Evolutionary conservation across 2,797 vertebrate genomes (phyloP).

Genomic region (Setipinna tenuifilis): DNA sequence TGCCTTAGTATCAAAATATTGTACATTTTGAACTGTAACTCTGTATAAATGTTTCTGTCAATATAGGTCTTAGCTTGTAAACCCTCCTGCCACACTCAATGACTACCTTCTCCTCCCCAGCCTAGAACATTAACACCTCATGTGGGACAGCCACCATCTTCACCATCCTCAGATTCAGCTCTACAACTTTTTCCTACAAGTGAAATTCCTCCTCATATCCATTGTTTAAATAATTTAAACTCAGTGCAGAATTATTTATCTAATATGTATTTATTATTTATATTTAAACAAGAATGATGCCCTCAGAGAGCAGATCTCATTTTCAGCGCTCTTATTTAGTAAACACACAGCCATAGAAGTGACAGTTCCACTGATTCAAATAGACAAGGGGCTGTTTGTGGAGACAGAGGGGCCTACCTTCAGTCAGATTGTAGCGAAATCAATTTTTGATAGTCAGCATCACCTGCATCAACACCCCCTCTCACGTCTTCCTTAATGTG

Average conservation of each 20-base stretch:
- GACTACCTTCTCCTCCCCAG: neutral
- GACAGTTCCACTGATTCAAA: constrained; percentile 80
- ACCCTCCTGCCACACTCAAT: neutral
- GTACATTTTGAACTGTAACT: no score
- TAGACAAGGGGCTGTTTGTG: constrained; percentile 78
- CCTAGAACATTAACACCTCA: neutral
- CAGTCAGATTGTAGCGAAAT: constrained; percentile 80
- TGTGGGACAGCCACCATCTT: neutral
- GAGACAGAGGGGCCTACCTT: constrained; percentile 77
- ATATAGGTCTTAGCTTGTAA: neutral
- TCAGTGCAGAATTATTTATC: constrained; percentile 79
- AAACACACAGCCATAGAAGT: constrained; percentile 78
- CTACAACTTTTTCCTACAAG: constrained; percentile 69
- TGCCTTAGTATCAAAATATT: neutral
- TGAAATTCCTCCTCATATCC: constrained; percentile 70
- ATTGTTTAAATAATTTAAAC: constrained; percentile 72
- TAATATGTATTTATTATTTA: constrained; percentile 83
- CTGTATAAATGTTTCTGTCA: neutral
- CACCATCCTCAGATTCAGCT: neutral
- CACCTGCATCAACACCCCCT: constrained; percentile 74
- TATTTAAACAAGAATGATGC: constrained; percentile 81
- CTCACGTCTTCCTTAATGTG: constrained; percentile 31
- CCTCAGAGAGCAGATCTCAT: constrained; percentile 84
- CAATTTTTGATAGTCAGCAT: constrained; percentile 75
- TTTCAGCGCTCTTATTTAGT: constrained; percentile 83